Evolutionary conservation across 1,140 invertebrate species (phyloP), one percentile per base, ranked within the genome.

Genomic region (Zaprionus taronus): DNA sequence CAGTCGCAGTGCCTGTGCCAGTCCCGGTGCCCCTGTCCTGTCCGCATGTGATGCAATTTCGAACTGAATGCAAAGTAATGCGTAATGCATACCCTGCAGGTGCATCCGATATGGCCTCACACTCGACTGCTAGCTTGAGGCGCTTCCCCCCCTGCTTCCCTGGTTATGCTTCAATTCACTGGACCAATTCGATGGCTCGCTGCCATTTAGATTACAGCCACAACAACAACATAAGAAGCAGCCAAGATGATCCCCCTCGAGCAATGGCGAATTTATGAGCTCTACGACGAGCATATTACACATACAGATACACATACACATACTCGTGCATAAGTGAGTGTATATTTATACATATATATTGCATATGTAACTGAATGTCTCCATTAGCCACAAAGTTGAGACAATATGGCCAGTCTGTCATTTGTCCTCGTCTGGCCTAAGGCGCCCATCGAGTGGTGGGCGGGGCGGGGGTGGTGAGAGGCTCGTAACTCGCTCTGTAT

Each of bases 21-120:
- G 6, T 44, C 2, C 41, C 41, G 0, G 15, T 2, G 2, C 41
- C 7, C 38, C 15, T 6, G 1, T 6, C 2, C 5, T 60, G 63
- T 62, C 56, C 68, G 72, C 51, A 70, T 66, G 67, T 63, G 66
- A 74, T 77, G 73, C 78, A 83, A 60, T 65, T 62, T 49, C 63
- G 64, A 44, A 7, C 26, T 9, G 22, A 65, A 66, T 38, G 38
- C 44, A 67, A 60, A 26, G 61, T 44, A 63, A 26, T 72, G 62
- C 69, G 38, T 5, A 6, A 41, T 41, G 41, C 41, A 47, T n/a
- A 67, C 47, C 66, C 67, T 38, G 53, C 34, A 61, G 51, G 56
- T 58, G 38, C 31, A 67, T 47, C 62, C 26, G 47, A 64, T 72
- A 63, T 60, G 60, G 41, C 41, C 26, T 53, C 53, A 51, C 36